Base-by-base conservation (phyloP, 2,113 vertebrate genomes). In the Bufo bufo region DNA sequence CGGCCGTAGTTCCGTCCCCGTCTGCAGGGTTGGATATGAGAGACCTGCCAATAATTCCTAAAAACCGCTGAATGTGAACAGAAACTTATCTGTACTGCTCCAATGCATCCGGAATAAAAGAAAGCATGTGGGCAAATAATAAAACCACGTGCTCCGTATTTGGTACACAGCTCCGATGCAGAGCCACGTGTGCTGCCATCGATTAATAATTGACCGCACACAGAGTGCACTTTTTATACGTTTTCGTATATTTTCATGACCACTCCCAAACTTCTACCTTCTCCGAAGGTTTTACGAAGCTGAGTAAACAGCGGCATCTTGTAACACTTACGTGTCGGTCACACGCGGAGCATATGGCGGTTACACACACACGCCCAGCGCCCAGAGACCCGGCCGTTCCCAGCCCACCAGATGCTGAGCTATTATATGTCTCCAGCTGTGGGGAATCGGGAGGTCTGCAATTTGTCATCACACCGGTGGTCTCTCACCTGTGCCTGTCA, bases 381-480 rank as follows among this genome's bases (percentile, higher is more conserved):
- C 86, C 79, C 20, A 66, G 79, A 81, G 86, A 82, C 43, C 47
- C 47, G 16, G 20, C 56, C 80, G 1, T 66, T 82, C 78, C 85
- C 65, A n/a, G 43, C 13, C 17, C 61, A 56, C 43, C 74, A 87
- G 49, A 87, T 82, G 85, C 72, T 52, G 74, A 77, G 14, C 47
- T 20, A 19, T 71, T 56, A 79, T 56, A 45, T 81, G 86, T 16
- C 71, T 82, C 65, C 50, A 87, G 77, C 86, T 87, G 86, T 11
- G 77, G 65, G 52, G 43, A 58, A 66, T 52, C 14, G 4, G 8
- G n/a, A n/a, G 19, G 2, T 47, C 23, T 72, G 33, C 45, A 45
- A 16, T 14, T 16, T 4, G 1, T 43, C 33, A 11, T 66, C 3
- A 20, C 7, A 66, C 20, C 14, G 20, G 69, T 72, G 69, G 33